These are phyloP conservation scores for Nemopilema nomurai DNA, from an alignment of 30 jellyfish, hydroid and myxozoan genomes.

Conservation along the genomic window DNA sequence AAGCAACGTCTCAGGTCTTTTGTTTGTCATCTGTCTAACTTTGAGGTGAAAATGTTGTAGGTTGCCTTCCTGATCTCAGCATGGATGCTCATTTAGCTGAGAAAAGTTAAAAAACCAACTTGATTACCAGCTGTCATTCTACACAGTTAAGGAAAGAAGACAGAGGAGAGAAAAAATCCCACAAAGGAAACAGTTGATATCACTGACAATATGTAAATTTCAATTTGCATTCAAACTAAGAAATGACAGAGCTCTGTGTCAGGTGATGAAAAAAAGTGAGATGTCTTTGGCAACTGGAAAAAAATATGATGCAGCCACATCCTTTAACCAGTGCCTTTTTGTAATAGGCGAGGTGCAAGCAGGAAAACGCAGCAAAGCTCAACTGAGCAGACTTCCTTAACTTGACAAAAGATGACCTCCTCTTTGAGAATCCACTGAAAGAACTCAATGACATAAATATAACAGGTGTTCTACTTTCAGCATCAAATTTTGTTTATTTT, in stretches of 20 bases:
- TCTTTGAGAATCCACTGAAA: not conserved
- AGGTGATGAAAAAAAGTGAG: not conserved
- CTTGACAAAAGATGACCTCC: not conserved
- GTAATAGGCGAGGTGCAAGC: not conserved
- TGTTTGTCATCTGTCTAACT: constrained; percentile 38
- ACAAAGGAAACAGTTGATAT: constrained; percentile 25
- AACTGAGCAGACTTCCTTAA: not conserved
- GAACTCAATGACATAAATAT: not conserved
- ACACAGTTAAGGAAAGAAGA: constrained; percentile 21
- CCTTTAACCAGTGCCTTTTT: not conserved
- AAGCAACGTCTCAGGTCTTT: constrained; percentile 5
- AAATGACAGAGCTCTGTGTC: not conserved
- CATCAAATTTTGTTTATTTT: not conserved
- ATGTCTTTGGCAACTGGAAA: not conserved
- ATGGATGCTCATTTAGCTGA: constrained; percentile 29
- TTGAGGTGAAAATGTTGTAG: constrained; percentile 42
- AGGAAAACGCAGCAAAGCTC: not conserved
- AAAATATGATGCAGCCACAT: not conserved
- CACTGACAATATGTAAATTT: constrained; percentile 15
- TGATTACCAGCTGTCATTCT: constrained; percentile 46
- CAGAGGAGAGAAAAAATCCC: constrained; percentile 49
- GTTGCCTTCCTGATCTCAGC: constrained; percentile 46
- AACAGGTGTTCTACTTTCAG: not conserved
- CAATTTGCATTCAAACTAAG: not conserved
- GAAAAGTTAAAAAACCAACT: constrained; percentile 36